Conservation (phyloP, 2,113 vertebrate species). For the Bubo blakistoni region DNA sequence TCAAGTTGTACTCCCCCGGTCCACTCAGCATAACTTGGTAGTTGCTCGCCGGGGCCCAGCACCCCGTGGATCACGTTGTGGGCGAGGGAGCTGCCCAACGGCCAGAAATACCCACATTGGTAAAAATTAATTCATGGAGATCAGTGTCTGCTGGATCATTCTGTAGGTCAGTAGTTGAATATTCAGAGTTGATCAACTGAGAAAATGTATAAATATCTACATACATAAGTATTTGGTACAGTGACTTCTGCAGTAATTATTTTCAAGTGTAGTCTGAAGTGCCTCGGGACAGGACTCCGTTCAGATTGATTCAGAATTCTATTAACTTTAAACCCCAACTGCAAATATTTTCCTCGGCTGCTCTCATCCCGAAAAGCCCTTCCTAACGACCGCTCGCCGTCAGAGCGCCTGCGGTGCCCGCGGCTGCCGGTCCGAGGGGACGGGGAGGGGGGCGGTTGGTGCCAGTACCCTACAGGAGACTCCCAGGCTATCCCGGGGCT, state of each 20-base stretch:
- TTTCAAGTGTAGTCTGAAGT: background rate
- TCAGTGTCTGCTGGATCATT: background rate
- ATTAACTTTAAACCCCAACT: accelerated
- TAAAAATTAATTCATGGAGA: background rate
- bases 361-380: background rate
- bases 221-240: accelerated
- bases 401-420: background rate
- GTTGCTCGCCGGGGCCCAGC: background rate
- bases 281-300: background rate
- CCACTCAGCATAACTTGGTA: too few species aligned
- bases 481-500: background rate
- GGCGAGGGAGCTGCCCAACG: background rate
- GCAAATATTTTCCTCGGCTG: too few species aligned
- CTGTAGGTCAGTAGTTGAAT: background rate
- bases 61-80: background rate
- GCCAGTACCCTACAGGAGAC: background rate
- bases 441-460: too few species aligned
- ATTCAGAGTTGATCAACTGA: background rate
- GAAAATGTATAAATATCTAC: too few species aligned
- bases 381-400: background rate
- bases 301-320: too few species aligned
- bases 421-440: background rate
- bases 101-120: background rate
- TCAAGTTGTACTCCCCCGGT: accelerated
- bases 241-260: background rate